Base-by-base conservation (phyloP, 2,888 invertebrate species). In the Idaea aversata region DNA sequence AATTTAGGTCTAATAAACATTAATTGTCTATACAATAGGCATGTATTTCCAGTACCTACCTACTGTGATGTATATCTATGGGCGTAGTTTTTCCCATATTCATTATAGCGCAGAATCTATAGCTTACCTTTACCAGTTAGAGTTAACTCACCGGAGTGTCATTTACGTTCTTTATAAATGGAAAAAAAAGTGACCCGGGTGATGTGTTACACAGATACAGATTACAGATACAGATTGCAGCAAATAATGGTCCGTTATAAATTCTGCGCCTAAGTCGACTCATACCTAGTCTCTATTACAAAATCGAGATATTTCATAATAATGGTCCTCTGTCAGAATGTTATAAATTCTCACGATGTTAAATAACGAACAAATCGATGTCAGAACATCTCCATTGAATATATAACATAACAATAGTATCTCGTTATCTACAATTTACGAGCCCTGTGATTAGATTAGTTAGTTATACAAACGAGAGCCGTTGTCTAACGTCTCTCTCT, bases 391-490 rank as follows among this genome's bases (percentile, higher is more conserved):
- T 47, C 47, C 47, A 47, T 61, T 16, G 25, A 47, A 61, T 61
- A 61, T 61, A 61, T 47, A 5, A 25, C 36, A 47, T 47, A 61
- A 15, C 25, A 47, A 61, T 61, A 36, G 25, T 15, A 47, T 47
- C 13, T 10, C 0, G 47, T 47, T 47, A 47, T 47, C 47, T 10
- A 13, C 47, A 47, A 47, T 47, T 47, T 5, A 10, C 47, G 47
- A 47, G 47, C 47, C 7, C 13, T 13, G 47, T 47, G 47, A 47
- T 47, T 47, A 47, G 0, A 47, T 47, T 47, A 47, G 47, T 47
- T 47, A 47, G 47, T 47, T 47, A 47, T 7, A 47, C 47, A 47
- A 47, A 47, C 47, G 47, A 47, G 47, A 47, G 47, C 47, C 13
- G 47, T 13, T 13, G 47, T 13, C 13, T 4, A 3, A 15, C 16